Evolutionary conservation across 2,888 invertebrate species (phyloP).

Genomic region (Aricia artaxerxes): DNA sequence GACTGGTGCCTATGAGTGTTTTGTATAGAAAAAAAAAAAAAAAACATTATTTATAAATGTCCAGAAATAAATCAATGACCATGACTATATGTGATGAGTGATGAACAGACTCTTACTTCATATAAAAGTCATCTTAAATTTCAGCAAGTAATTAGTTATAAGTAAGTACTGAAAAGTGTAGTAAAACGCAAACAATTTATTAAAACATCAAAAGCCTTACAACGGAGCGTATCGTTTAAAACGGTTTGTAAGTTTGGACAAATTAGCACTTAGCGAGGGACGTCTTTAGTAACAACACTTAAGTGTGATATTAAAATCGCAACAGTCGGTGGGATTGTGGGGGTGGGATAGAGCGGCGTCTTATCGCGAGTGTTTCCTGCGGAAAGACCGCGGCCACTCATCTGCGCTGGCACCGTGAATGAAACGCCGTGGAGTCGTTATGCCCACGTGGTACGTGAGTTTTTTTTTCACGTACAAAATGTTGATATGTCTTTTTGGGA

Average conservation of each 20-base stretch:
- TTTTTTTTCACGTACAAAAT: not conserved
- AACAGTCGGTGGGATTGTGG: conserved; percentile 59
- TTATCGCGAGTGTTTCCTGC: conserved; percentile 67
- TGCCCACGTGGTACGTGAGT: not conserved
- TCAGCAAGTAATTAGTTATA: no score
- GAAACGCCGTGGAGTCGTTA: conserved; percentile 46
- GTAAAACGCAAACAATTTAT: not conserved
- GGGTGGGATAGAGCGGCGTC: conserved; percentile 52
- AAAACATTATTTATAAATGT: no score
- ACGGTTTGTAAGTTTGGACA: conserved; percentile 65
- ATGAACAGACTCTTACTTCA: no score
- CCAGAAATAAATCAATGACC: no score
- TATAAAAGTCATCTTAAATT: no score
- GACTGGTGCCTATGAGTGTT: no score
- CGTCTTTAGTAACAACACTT: conserved; percentile 75
- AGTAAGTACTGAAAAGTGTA: not conserved
- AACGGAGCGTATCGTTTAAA: conserved; percentile 41
- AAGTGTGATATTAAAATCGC: conserved; percentile 77
- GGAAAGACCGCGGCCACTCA: conserved; percentile 73
- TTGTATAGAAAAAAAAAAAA: no score
- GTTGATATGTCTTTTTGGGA: no score
- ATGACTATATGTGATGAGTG: no score
- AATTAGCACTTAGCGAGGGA: conserved; percentile 73
- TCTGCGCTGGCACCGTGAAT: conserved; percentile 45
- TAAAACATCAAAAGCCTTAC: not conserved